Conservation (phyloP, 2,113 vertebrate species). For the Oncorhynchus gorbuscha region DNA sequence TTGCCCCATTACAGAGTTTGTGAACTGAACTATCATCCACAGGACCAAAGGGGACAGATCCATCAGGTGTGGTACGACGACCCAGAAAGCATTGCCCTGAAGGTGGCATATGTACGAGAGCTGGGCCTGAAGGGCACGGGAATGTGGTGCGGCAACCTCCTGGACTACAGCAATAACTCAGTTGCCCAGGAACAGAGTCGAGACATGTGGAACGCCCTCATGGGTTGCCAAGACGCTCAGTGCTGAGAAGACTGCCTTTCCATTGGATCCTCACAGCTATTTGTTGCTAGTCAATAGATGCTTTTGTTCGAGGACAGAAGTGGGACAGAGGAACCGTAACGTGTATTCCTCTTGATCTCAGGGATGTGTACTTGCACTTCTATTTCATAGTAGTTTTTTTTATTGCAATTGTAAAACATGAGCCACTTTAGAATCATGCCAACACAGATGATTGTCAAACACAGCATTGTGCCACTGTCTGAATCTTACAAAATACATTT, state of each 20-base stretch:
- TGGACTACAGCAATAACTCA: slow-evolving; percentile 81
- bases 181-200: slow-evolving; percentile 77
- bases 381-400: slow-evolving; percentile 34
- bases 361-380: slow-evolving; percentile 35
- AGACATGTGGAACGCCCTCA: slow-evolving; percentile 89
- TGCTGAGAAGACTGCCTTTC: slow-evolving; percentile 23
- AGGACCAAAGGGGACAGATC: slow-evolving; percentile 77
- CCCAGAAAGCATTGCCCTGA: slow-evolving; percentile 84
- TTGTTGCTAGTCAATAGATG: slow-evolving; percentile 43
- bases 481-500: not conserved
- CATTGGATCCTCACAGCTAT: slow-evolving; percentile 13
- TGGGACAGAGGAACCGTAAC: not conserved
- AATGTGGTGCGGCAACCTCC: slow-evolving; percentile 91
- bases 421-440: slow-evolving; percentile 8
- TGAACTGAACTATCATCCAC: slow-evolving; percentile 16
- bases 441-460: not conserved
- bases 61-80: slow-evolving; percentile 97
- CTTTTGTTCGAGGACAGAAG: slow-evolving; percentile 20
- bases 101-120: slow-evolving; percentile 73
- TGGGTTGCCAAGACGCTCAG: slow-evolving; percentile 50
- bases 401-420: slow-evolving; percentile 15
- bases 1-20: too few relatives aligned
- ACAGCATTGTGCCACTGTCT: not conserved
- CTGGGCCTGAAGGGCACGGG: slow-evolving; percentile 85
- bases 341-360: slow-evolving; percentile 13